Base-by-base conservation (phyloP, 1,140 invertebrate species). In the Anastrepha ludens region DNA sequence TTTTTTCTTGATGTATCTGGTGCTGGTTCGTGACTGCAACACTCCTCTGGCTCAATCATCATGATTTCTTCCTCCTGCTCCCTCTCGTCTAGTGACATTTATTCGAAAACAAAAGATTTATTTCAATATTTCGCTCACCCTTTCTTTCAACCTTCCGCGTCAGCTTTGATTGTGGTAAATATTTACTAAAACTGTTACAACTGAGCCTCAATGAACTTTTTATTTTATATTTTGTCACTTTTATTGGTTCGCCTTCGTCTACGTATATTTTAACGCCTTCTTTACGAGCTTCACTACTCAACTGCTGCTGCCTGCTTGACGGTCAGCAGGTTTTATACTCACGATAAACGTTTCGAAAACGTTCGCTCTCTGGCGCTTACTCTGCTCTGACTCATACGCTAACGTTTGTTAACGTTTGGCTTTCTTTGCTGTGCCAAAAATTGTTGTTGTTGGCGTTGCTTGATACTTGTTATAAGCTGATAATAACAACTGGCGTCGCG, bases 261-360 rank as follows among this genome's bases (percentile, higher is more conserved):
- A 15, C 60, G 13, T 7, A 8, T 58, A 58, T 13, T 58, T 58
- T 17, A n/a, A 39, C 15, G 70, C 15, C 29, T 74, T 74, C 44
- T 3, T 8, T 15, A 15, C n/a, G 4, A n/a, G 15, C 17, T 74
- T 1, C 41, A 41, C 15, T 74, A 41, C 41, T 74, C 41, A 74
- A 74, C 67, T 74, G 41, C 13, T 74, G 67, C 67, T 74, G 65
- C 9, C 39, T 74, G 70, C 70, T 50, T n/a, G 8, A 8, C 74
- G 15, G 74, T n/a, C 47, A n/a, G n/a, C n/a, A 50, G 0, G 17
- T 81, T 81, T 55, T 81, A 50, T 55, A 81, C 74, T 47, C 74
- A 29, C 20, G 6, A 17, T 55, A 55, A 81, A 81, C 74, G 74
- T 81, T 81, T 44, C 0, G 5, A 55, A 74, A 81, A 81, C 74